A percentile compares a stretch with the other conserved stretches of the same genome.
Conservation (phyloP, 2,888 invertebrate genomes). For the Tetrapedia diversipes region DNA sequence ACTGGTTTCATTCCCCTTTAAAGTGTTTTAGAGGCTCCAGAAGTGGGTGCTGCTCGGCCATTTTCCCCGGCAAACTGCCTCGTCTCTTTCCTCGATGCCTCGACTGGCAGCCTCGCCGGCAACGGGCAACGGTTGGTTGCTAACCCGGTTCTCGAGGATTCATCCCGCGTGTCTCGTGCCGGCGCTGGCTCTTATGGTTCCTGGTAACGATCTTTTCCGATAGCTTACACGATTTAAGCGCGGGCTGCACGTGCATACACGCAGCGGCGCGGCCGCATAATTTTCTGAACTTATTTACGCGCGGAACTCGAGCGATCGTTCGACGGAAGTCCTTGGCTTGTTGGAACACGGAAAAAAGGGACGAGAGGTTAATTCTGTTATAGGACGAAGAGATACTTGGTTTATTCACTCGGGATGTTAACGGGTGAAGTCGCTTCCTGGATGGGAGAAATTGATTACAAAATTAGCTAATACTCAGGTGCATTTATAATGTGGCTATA, state of each 20-base stretch:
- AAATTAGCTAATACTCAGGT: no score
- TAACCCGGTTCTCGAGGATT: slow-evolving; percentile 62
- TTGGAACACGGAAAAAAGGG: background rate
- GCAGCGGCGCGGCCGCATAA: slow-evolving; percentile 41
- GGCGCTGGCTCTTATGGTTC: slow-evolving; percentile 64
- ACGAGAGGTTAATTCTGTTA: slow-evolving; percentile 5
- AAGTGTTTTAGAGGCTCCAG: slow-evolving; percentile 67
- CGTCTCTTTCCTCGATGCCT: slow-evolving; percentile 53
- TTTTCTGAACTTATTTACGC: slow-evolving; percentile 49
- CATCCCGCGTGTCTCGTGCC: slow-evolving; percentile 60
- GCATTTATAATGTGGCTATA: no score
- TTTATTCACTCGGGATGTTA: no score
- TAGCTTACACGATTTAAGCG: slow-evolving; percentile 74
- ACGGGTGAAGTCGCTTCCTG: no score
- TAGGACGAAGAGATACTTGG: no score
- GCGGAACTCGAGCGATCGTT: background rate
- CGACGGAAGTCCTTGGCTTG: slow-evolving; percentile 16
- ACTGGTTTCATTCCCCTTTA: slow-evolving; percentile 66
- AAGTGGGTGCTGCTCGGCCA: slow-evolving; percentile 64
- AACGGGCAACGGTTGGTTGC: slow-evolving; percentile 54
- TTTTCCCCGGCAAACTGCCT: slow-evolving; percentile 62
- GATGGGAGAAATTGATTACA: no score
- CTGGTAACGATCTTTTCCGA: slow-evolving; percentile 73
- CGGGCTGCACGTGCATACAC: slow-evolving; percentile 57
- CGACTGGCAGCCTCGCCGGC: slow-evolving; percentile 41